Conservation (phyloP, 2,113 vertebrate species). For the Hyperopisus bebe region DNA sequence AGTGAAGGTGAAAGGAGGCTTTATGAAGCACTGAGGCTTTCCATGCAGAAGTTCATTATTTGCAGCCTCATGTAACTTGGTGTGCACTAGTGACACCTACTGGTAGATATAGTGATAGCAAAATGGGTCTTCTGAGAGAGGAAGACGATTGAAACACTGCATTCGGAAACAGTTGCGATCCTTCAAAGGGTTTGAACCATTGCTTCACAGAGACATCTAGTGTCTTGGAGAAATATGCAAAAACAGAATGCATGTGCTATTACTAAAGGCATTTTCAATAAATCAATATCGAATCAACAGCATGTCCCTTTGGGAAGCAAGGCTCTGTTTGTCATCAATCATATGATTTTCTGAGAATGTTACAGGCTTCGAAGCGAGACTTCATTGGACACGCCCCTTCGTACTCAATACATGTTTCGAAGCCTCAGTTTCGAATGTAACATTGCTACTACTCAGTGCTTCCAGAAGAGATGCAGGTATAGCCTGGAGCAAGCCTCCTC, state of each 20-base stretch:
- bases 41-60: background rate
- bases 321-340: background rate
- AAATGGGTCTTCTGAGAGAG: background rate
- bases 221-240: background rate
- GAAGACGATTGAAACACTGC: background rate
- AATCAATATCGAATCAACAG: background rate
- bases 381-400: background rate
- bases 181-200: background rate
- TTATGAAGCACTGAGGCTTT: background rate
- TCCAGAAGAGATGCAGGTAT: no score
- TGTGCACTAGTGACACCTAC: background rate
- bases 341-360: background rate
- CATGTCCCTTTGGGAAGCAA: background rate
- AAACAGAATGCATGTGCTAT: background rate
- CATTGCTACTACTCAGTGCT: no score
- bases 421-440: background rate
- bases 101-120: background rate
- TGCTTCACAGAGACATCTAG: background rate
- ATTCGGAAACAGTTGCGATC: background rate
- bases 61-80: background rate
- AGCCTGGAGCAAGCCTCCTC: no score
- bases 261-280: background rate
- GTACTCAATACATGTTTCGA: background rate
- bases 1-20: background rate
- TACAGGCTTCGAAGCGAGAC: background rate